phyloP scores from a whole-genome alignment of 2,113 vertebrate genomes.

The Brachyistius frenatus region DNA sequence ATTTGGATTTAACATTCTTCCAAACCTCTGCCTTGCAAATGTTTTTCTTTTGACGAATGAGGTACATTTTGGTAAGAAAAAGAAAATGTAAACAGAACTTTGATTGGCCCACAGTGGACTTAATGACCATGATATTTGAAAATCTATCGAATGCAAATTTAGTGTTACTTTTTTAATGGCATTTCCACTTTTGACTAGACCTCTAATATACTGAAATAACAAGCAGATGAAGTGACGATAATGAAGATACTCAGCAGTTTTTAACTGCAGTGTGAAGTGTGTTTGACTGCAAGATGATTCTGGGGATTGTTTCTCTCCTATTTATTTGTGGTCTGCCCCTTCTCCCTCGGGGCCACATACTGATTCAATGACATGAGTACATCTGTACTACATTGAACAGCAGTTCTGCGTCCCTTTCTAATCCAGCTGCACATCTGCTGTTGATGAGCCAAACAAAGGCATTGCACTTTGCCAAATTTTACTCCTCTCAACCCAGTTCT shows the following conservation, averaged over 20 bases:
- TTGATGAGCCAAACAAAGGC: constrained; percentile 78
- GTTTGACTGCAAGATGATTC: constrained; percentile 40
- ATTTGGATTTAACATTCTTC: not conserved
- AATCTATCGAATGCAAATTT: not conserved
- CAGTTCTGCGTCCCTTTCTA: constrained; percentile 66
- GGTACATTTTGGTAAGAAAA: constrained; percentile 2
- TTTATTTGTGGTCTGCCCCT: constrained; percentile 72
- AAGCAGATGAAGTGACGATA: constrained; percentile 9
- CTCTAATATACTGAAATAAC: not conserved
- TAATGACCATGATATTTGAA: not conserved
- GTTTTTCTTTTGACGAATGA: not conserved
- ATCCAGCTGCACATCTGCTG: constrained; percentile 80
- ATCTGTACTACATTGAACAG: constrained; percentile 79
- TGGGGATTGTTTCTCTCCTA: constrained; percentile 47
- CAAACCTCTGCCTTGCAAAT: not conserved
- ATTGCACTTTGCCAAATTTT: constrained; percentile 60
- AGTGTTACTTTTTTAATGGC: not conserved
- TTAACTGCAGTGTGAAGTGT: constrained; percentile 19
- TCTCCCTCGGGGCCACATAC: constrained; percentile 72
- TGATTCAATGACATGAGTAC: constrained; percentile 80
- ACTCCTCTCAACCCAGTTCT: constrained; percentile 49
- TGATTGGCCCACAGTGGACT: not conserved
- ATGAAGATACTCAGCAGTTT: constrained; percentile 13
- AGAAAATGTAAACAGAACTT: not conserved
- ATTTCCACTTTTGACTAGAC: not conserved